These are phyloP conservation scores for Ceyx margarethae DNA, from an alignment of 2,113 vertebrate genomes.

Conservation along the genomic window DNA sequence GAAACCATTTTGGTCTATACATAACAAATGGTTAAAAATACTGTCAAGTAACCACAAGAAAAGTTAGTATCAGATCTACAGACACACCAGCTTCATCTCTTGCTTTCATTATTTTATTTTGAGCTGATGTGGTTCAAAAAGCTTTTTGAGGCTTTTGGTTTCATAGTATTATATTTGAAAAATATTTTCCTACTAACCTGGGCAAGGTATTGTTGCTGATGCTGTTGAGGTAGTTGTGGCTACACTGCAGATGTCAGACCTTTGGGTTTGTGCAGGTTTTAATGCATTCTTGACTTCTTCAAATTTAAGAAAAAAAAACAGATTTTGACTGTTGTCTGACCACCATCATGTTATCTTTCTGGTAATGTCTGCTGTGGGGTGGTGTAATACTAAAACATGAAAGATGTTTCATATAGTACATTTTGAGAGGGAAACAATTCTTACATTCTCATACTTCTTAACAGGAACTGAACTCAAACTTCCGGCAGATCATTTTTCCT, in stretches of 20 bases:
- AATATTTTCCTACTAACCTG: background rate
- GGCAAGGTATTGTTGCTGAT: background rate
- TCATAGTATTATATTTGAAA: background rate
- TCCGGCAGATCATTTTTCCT: conserved; percentile 98
- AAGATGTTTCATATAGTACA: background rate
- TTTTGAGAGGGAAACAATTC: background rate
- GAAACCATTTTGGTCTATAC: background rate
- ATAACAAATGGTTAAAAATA: background rate
- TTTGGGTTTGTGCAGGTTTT: background rate
- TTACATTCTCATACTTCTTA: background rate
- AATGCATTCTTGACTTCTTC: background rate
- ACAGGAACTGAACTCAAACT: conserved; percentile 97
- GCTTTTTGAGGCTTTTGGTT: background rate
- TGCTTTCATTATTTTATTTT: background rate
- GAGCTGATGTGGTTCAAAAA: background rate
- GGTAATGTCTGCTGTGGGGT: background rate
- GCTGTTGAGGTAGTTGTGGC: background rate
- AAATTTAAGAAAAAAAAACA: background rate
- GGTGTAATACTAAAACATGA: background rate
- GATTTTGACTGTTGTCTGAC: background rate
- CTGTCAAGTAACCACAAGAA: background rate
- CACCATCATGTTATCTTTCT: background rate
- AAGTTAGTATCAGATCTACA: background rate
- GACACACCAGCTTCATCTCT: background rate
- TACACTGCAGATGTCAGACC: background rate